Base-by-base conservation (phyloP, 1,140 invertebrate genomes). In the Lutraria rhynchaena region DNA sequence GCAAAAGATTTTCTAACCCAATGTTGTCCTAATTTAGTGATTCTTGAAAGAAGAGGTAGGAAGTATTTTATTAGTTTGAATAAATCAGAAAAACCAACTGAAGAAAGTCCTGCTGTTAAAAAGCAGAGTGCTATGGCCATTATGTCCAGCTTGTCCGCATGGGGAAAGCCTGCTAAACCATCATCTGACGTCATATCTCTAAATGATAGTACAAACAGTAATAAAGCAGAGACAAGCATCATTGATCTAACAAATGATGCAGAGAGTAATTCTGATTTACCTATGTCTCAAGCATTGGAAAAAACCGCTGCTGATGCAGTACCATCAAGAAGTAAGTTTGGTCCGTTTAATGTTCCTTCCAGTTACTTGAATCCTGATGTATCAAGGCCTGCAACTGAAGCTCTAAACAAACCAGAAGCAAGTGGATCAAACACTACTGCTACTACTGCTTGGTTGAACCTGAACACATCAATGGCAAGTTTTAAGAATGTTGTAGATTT, bases 161-260 rank as follows among this genome's bases (percentile, higher is more conserved):
- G 65, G 65, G 65, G 65, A 7, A 69, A 69, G 49, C 65, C 65
- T 24, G 65, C 65, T 17, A 24, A 22, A n/a, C n/a, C n/a, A n/a
- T n/a, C n/a, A n/a, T n/a, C n/a, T n/a, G n/a, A n/a, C 17, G 17
- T n/a, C n/a, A 9, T 19, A 2, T 13, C 24, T 27, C 22, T 41
- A 46, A 35, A 51, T 69, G 17, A 1, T 3, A 69, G 17, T 7
- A 49, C 37, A 69, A 17, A 44, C 31, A 3, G 49, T 1, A 41
- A 15, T n/a, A 22, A 51, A 69, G 1, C 19, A 9, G 65, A n/a
- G 0, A 58, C 22, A 15, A n/a, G 15, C 37, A 7, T 65, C 24
- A 35, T 69, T 37, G 31, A 29, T 17, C 17, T 69, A 31, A n/a
- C 29, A 17, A 41, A 69, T 1, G 44, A 49, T 69, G 37, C 31